Base-by-base conservation (phyloP, 2,113 vertebrate genomes). In the Podiceps cristatus region DNA sequence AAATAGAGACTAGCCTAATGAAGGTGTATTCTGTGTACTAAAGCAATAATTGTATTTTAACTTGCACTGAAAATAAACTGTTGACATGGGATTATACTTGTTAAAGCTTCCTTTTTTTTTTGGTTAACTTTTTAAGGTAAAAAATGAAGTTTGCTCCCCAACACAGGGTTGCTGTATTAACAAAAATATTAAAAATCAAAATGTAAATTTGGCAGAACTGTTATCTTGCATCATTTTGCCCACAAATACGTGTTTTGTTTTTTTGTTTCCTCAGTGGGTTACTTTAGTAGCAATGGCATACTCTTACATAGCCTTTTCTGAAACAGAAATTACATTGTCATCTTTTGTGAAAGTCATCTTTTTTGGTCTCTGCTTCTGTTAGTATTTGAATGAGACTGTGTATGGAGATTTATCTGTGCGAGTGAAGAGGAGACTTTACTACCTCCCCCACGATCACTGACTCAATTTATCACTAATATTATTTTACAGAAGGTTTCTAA, bases 51-150 rank as follows among this genome's bases (percentile, higher is more conserved):
- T 97, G 97, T 95, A 97, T 82, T 95, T 93, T 91, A 78, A 69
- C 76, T 82, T 92, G 89, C 95, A 44, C 89, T 97, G 86, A 71
- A 95, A 97, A 97, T 97, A 96, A 97, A 96, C 83, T 92, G 7
- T 92, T 97, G 80, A 93, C 62, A 27, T 95, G 94, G 94, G 76
- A 91, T 95, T 95, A 40, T 85, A 92, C 81, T 73, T 92, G 66
- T 74, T 93, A 96, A 94, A 94, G 93, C 52, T 96, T 96, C 93
- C 71, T 76, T 44, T 75, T 93, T 40, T 37, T 84, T 60, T 44
- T 84, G 6, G 7, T 83, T 89, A 71, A 58, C 13, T 77, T 88
- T 55, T 83, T 63, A 77, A 75, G 18, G 44, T 75, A 75, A 68
- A 92, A 90, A 76, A 49, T 68, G 18, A 45, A 33, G 60, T 71